phyloP scores from a whole-genome alignment of 2,113 vertebrate genomes.

The Orientallactaga bullata region DNA sequence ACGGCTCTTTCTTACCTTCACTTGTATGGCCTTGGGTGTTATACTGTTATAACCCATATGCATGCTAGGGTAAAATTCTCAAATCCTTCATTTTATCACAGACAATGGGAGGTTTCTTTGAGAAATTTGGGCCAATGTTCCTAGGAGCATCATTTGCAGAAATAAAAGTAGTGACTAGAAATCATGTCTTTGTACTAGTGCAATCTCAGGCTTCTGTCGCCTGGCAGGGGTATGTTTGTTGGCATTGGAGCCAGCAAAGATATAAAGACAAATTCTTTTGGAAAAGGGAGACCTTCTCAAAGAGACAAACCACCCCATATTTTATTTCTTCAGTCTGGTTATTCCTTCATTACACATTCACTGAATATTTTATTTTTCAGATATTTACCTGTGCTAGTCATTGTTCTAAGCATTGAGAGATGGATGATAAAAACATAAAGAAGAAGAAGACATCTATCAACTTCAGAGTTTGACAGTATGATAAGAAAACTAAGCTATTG shows the following conservation, averaged over 20 bases:
- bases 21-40: no score
- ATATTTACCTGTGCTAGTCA: conserved; percentile 43
- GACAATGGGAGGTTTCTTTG: not conserved
- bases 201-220: not conserved
- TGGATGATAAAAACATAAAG: conserved; percentile 15
- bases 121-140: not conserved
- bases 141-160: not conserved
- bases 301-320: not conserved
- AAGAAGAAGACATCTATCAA: not conserved
- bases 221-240: not conserved
- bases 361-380: conserved; percentile 31
- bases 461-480: not conserved
- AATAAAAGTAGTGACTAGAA: not conserved
- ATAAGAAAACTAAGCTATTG: conserved; percentile 57
- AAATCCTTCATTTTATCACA: not conserved
- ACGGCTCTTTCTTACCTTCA: not conserved
- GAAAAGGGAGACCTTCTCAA: not conserved
- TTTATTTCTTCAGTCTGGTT: not conserved
- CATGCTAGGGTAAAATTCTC: not conserved
- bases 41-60: not conserved
- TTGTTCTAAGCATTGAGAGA: not conserved
- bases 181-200: not conserved
- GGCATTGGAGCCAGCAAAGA: not conserved
- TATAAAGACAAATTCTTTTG: not conserved
- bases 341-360: not conserved